Base-by-base conservation (phyloP, 2,113 vertebrate species). In the Ahaetulla prasina region DNA sequence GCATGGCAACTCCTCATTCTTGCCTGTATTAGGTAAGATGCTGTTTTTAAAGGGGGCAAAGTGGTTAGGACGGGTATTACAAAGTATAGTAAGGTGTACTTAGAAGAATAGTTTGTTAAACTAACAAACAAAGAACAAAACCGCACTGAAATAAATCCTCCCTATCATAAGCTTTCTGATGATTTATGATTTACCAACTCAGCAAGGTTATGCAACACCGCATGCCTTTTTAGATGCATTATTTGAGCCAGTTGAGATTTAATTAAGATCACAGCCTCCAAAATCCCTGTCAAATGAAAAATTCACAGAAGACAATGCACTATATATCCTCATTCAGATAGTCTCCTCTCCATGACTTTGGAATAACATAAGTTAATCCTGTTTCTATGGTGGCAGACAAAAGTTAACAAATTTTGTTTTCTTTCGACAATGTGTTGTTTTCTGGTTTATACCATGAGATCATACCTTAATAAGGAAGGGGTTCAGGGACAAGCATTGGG, bases 211-310 rank as follows among this genome's bases (percentile, higher is more conserved):
- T 91, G 97, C 98, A 98, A 98, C 97, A 92, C 95, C 97, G 97
- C 97, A 95, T 97, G 98, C 98, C 97, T 98, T 98, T 97, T 98
- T 97, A 98, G 98, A 98, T 97, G 97, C 97, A 96, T 98, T 98
- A 98, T 98, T 98, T 98, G 97, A 98, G 98, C 98, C 97, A 96
- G 97, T 97, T 98, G 98, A 99, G 98, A 99, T 99, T 99, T 99
- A 99, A 99, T 99, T 99, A 99, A 98, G 98, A 99, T 99, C 98
- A 98, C 98, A 98, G 98, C 96, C 97, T 97, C 97, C 97, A 98
- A 99, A 99, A 99, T 98, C 98, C 98, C 97, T 97, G 98, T 98
- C 98, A 98, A 98, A 99, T 98, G 97, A 98, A 98, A 85, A 98
- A 98, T 98, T 98, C 97, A 97, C 96, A 96, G 96, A 98, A 98